Percentiles rank a stretch among this genome's conserved stretches.
Evolutionary conservation across 2,797 vertebrate genomes (phyloP).

Genomic region (Chloroceryle amazona): DNA sequence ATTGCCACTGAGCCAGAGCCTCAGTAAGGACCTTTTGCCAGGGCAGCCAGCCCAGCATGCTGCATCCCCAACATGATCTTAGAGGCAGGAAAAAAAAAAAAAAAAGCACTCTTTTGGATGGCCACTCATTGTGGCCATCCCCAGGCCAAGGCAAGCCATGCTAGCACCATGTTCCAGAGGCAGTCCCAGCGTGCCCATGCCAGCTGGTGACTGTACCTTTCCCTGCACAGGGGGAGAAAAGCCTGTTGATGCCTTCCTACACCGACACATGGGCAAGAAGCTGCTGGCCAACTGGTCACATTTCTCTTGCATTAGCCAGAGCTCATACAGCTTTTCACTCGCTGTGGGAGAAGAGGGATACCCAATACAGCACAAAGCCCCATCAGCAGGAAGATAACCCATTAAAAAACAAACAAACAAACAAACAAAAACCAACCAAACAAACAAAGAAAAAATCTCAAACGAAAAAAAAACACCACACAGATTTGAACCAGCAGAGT

Average conservation of each 20-base stretch:
- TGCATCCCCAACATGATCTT: accelerated
- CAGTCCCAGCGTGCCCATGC: accelerated
- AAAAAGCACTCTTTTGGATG: not conserved
- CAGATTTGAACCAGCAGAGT: not conserved
- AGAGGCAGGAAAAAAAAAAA: accelerated
- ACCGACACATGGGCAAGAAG: accelerated
- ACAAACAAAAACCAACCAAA: too few relatives aligned
- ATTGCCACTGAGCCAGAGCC: accelerated
- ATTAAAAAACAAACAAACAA: not conserved
- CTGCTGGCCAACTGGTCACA: not conserved
- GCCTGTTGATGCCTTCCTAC: not conserved
- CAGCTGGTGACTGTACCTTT: not conserved
- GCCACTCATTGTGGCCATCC: accelerated
- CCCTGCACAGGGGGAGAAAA: not conserved
- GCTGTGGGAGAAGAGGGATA: not conserved
- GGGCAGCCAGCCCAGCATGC: accelerated
- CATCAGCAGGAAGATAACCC: not conserved
- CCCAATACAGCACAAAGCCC: not conserved
- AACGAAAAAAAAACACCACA: too few relatives aligned
- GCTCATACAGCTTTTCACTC: not conserved
- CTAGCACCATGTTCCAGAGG: not conserved
- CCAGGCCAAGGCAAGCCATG: accelerated
- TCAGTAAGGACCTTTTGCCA: accelerated
- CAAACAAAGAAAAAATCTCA: too few relatives aligned
- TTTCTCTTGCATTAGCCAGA: not conserved